Base-by-base conservation (phyloP, 2,113 vertebrate genomes). In the Varanus salvator region DNA sequence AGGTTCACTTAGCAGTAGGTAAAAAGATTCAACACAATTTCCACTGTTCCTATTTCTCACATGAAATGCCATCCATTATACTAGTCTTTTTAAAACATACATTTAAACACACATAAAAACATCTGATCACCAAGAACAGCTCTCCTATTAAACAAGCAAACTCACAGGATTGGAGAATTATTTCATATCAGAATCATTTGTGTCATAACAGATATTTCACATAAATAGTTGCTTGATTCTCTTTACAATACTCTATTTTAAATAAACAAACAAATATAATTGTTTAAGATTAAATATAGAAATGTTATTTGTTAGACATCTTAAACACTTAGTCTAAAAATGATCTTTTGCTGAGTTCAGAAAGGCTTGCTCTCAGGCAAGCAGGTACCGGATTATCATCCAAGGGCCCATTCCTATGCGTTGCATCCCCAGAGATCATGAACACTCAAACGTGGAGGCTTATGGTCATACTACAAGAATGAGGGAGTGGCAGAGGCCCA, bases 11-110 rank as follows among this genome's bases (percentile, higher is more conserved):
- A 84, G 91, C 93, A 94, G 93, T 91, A 52, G 76, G 86, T 93
- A 90, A 93, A 93, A 95, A 92, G 80, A 90, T 90, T 64, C 93
- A 90, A 81, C 91, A 86, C 93, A 87, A 94, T 92, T 96, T 95
- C 93, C 11, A 15, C 89, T 91, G 83, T 93, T 93, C 92, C 88
- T 80, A 91, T 91, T 95, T 95, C 90, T 95, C 92, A 94, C 95
- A 96, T 95, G 95, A 87, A 95, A 92, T 95, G 93, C 89, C 31
- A 27, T 91, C 92, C 89, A 14, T 69, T 88, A 93, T 89, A 92
- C 84, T 91, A 82, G 78, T 23, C 6, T 12, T 64, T 89, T 90
- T 87, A 60, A 93, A 93, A 81, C 93, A 89, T 87, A 91, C 94
- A 94, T 75, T 44, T 44, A 44, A 44, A 3, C 38, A 44, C 38